Evolutionary conservation across 2,888 invertebrate species (phyloP).

Genomic region (Herminia tarsipennalis): DNA sequence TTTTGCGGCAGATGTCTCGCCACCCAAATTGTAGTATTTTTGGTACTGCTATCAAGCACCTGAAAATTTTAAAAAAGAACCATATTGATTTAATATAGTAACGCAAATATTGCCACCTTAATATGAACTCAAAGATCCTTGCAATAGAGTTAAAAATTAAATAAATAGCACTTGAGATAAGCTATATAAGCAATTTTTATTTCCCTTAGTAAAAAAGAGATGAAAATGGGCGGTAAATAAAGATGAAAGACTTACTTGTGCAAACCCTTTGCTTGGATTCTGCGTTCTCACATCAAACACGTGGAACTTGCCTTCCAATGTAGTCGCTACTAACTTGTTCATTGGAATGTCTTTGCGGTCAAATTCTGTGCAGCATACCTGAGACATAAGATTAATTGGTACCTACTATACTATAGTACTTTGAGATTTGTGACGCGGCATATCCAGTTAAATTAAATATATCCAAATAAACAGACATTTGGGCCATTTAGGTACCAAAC

Average conservation of each 20-base stretch:
- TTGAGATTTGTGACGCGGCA: too few species aligned
- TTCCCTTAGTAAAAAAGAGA: not conserved
- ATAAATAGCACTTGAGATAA: too few species aligned
- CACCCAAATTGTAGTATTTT: constrained; percentile 94
- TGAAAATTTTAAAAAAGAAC: too few species aligned
- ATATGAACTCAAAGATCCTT: too few species aligned
- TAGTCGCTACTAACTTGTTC: constrained; percentile 97
- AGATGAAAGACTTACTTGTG: constrained; percentile 76
- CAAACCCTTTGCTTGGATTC: constrained; percentile 94
- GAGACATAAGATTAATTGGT: constrained; percentile 13
- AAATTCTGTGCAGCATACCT: constrained; percentile 94
- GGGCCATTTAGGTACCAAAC: too few species aligned
- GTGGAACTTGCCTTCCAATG: constrained; percentile 95
- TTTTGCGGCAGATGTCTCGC: constrained; percentile 97
- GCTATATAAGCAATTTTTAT: too few species aligned
- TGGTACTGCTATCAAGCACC: constrained; percentile 72
- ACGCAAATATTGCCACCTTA: too few species aligned
- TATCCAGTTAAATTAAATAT: too few species aligned
- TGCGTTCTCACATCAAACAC: constrained; percentile 96
- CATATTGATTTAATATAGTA: too few species aligned
- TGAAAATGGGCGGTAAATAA: not conserved
- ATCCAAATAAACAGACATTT: too few species aligned
- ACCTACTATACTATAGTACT: too few species aligned
- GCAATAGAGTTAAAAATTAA: too few species aligned
- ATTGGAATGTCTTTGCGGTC: constrained; percentile 97